Evolutionary conservation across 1,140 invertebrate species (phyloP), one percentile per base, ranked within the genome.

Genomic region (Rhynchophorus ferrugineus): DNA sequence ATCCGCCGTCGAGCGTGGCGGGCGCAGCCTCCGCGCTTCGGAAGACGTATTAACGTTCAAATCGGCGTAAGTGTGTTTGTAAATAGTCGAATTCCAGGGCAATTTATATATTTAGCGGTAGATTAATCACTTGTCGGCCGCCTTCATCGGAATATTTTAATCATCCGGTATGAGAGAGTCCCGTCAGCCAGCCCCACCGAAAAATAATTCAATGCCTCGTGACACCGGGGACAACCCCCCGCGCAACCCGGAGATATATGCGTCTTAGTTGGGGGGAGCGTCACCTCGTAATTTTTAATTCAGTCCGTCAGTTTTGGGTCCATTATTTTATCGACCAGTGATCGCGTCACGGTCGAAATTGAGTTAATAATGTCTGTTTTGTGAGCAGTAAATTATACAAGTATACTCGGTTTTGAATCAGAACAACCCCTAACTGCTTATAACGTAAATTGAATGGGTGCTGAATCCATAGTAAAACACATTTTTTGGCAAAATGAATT

Each of bases 81-180:
- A 66, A 66, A 66, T 64, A 64, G 61, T 64, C 62, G 57, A 64
- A 66, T 66, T 63, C 64, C 62, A 61, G 57, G 54, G 57, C 62
- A 62, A 63, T 66, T 64, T 66, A 66, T 66, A 66, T 66, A 66
- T 66, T 66, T 66, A 66, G 64, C 62, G 53, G 59, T 49, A 66
- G 64, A 66, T 66, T 64, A 64, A 66, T 66, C 62, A 58, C 54
- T 56, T 64, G 62, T 64, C 64, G 59, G 51, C 54, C 55, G 56
- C 49, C 53, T 55, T 54, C 61, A 54, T 49, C 53, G 41, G 58
- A 54, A 58, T 58, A 58, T 62, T 64, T 66, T 64, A 64, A 66
- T 66, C 64, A 60, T 60, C 36, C 44, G 49, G 45, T 52, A 45
- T 57, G 58, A 54, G 49, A 29, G 24, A 11, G 24, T 6, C 54